Conservation (phyloP, 2,888 invertebrate species). For the Steinernema hermaphroditum region DNA sequence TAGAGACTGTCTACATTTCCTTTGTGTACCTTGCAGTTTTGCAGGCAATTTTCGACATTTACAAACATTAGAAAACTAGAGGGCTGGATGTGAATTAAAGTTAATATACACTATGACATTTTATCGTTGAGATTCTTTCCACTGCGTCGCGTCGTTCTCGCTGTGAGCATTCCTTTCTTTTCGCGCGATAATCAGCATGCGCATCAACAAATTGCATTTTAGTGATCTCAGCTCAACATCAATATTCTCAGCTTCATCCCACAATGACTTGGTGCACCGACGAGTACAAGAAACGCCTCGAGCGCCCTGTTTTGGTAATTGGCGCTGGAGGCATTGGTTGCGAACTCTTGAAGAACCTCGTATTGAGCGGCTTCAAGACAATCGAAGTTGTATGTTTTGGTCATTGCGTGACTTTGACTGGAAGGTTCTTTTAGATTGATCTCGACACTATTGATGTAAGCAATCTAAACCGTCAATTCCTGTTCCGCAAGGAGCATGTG, state of each 20-base stretch:
- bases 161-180: no score
- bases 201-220: no score
- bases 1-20: no score
- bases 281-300: not conserved
- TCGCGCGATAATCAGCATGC: no score
- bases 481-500: constrained; percentile 97
- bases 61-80: no score
- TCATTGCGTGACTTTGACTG: not conserved
- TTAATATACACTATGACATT: no score
- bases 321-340: constrained; percentile 99
- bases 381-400: constrained; percentile 84
- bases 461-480: constrained; percentile 95
- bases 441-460: constrained; percentile 98
- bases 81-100: no score
- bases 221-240: not conserved
- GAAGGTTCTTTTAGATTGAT: constrained; percentile 81
- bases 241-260: not conserved
- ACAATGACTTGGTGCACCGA: not conserved
- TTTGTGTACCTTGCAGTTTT: no score
- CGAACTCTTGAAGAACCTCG: constrained; percentile 94
- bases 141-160: no score
- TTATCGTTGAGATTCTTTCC: no score
- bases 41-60: no score
- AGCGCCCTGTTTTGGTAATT: constrained; percentile 67
- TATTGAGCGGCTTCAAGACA: constrained; percentile 86